Conservation (phyloP, 2,797 vertebrate genomes). For the Sylvilagus floridanus region DNA sequence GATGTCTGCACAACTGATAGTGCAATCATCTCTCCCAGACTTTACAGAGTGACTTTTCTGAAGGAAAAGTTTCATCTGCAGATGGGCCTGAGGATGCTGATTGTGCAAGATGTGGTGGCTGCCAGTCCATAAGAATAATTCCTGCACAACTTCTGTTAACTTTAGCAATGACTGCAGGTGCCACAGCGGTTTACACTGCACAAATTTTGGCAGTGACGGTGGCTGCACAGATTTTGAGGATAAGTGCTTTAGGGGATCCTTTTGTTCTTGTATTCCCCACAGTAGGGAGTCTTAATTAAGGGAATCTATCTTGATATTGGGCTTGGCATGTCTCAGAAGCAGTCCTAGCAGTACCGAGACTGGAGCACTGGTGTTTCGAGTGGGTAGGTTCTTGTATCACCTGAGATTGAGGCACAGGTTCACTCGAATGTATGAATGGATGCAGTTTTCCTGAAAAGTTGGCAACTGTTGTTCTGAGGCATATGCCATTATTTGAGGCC, state of each 20-base stretch:
- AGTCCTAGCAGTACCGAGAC: background rate
- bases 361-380: background rate
- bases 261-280: background rate
- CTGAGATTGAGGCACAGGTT: background rate
- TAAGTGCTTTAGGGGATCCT: background rate
- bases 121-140: too few species aligned
- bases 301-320: background rate
- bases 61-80: background rate
- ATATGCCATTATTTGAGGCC: background rate
- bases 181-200: background rate
- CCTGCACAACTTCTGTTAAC: background rate
- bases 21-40: background rate
- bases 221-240: background rate
- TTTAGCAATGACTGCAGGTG: background rate
- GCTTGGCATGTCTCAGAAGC: too few species aligned
- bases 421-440: background rate
- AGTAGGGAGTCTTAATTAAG: background rate
- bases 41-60: background rate
- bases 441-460: background rate
- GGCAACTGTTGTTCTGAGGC: background rate
- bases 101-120: background rate
- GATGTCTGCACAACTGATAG: background rate
- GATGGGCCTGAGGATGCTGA: background rate
- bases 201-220: background rate
- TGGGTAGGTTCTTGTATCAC: background rate